Evolutionary conservation across 2,113 vertebrate genomes (phyloP), one percentile per base, ranked within the genome.

Genomic region (Caretta caretta): DNA sequence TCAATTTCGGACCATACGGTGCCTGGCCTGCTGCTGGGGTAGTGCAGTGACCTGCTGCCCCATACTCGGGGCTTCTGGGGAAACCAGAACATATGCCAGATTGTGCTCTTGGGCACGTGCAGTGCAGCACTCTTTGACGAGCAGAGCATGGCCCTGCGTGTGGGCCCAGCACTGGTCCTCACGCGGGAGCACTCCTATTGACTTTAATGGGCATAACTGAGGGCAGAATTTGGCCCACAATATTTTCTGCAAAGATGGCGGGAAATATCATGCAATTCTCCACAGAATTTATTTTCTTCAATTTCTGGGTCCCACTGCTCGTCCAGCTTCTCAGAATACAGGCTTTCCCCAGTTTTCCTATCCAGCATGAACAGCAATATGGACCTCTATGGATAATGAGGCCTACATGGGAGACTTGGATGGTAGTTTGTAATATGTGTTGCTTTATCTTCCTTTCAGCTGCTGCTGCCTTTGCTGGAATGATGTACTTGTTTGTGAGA

Each of bases 401-500:
- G 75, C 10, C 9, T 2, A 78, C 12, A 48, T 8, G 12, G 22
- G 42, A 78, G 6, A 48, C 24, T 25, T 78, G 2, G 22, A 42
- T 13, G 38, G 4, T 35, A 20, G 88, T 31, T 80, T 3, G 19
- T 94, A 90, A 97, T 0, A 0, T 5, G 2, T 42, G 24, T 38
- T 81, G 6, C 50, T 91, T 83, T 95, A 83, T 90, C 27, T 50
- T 86, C 89, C 90, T 93, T 91, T 8, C 94, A 99, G 99, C 97
- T 94, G 98, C 99, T 13, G 99, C 99, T 0, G 98, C 99, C 65
- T 99, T 99, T 81, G 99, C 99, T 1, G 99, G 99, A 51, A 94
- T 99, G 96, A 98, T 99, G 98, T 99, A 99, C 95, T 93, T 99
- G 90, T 97, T 99, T 5, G 99, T 99, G 95, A 98, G 99, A 69